phyloP scores from a whole-genome alignment of 2,888 invertebrate species.

The Petrolisthes manimaculis region DNA sequence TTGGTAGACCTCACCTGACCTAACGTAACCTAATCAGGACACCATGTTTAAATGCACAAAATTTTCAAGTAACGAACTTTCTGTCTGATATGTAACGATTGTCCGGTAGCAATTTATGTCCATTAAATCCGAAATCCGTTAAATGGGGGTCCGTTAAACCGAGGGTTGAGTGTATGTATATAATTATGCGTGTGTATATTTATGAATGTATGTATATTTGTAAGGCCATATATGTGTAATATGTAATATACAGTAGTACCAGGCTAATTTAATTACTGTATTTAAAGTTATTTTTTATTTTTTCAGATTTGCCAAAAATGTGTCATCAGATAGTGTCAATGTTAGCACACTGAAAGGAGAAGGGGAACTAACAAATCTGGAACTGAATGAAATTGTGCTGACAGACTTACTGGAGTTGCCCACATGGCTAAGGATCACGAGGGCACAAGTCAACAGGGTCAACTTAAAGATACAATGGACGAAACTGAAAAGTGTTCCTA shows the following conservation, averaged over 20 bases:
- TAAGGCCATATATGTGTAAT: too few species aligned
- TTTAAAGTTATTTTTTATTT: too few species aligned
- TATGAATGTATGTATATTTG: background rate
- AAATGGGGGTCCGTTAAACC: too few species aligned
- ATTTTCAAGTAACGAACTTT: too few species aligned
- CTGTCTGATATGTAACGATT: too few species aligned
- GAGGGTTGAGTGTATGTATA: conserved; percentile 16
- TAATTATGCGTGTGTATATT: background rate
- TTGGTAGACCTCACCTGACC: too few species aligned
- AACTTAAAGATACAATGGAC: conserved; percentile 97
- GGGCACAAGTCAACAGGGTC: conserved; percentile 94
- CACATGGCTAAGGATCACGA: conserved; percentile 92
- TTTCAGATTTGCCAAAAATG: conserved; percentile 93
- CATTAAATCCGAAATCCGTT: too few species aligned
- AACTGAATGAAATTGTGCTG: conserved; percentile 92
- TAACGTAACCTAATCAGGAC: too few species aligned
- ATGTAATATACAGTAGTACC: too few species aligned
- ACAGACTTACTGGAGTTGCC: conserved; percentile 96
- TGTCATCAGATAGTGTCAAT: conserved; percentile 97
- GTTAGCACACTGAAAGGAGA: conserved; percentile 97
- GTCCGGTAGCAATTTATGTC: too few species aligned
- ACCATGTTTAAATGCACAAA: too few species aligned
- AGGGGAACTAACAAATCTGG: conserved; percentile 92
- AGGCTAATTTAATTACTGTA: too few species aligned
- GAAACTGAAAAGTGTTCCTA: conserved; percentile 94